Conservation (phyloP, 2,797 vertebrate genomes). For the Scarus forsteni region DNA sequence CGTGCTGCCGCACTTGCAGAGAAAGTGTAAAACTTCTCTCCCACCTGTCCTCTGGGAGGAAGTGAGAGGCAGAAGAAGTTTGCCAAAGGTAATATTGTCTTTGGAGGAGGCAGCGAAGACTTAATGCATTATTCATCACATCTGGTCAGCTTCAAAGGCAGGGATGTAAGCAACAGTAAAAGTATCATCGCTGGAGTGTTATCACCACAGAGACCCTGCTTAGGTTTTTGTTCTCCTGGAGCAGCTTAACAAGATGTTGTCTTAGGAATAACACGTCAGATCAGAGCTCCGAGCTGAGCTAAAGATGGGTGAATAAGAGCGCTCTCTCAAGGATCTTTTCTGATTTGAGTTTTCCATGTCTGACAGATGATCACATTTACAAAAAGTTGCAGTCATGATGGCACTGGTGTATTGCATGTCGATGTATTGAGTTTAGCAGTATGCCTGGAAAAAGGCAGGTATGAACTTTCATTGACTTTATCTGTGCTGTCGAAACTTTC, state of each 20-base stretch:
- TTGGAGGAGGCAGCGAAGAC: slow-evolving; percentile 50
- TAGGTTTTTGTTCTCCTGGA: slow-evolving; percentile 56
- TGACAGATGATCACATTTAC: slow-evolving; percentile 38
- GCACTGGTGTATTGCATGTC: neutral
- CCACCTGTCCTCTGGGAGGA: slow-evolving; percentile 59
- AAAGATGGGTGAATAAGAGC: neutral
- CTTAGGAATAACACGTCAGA: slow-evolving; percentile 51
- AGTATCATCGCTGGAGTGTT: slow-evolving; percentile 41
- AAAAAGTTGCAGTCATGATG: slow-evolving; percentile 13
- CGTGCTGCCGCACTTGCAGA: slow-evolving; percentile 39
- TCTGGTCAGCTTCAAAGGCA: slow-evolving; percentile 79
- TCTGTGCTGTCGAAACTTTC: slow-evolving; percentile 5
- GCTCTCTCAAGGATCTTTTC: slow-evolving; percentile 6
- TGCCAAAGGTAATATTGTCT: slow-evolving; percentile 76
- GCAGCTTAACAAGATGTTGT: slow-evolving; percentile 61
- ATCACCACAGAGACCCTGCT: slow-evolving; percentile 36
- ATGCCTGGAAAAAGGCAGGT: slow-evolving; percentile 5
- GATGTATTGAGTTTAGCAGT: slow-evolving; percentile 3
- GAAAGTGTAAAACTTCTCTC: slow-evolving; percentile 54
- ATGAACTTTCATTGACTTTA: slow-evolving; percentile 19
- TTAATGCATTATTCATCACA: slow-evolving; percentile 75
- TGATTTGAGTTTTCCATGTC: slow-evolving; percentile 38
- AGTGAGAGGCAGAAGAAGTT: slow-evolving; percentile 69
- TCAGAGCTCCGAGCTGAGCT: slow-evolving; percentile 33
- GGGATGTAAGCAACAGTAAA: slow-evolving; percentile 50